Evolutionary conservation across 2,888 invertebrate species (phyloP).

Genomic region (Nemurella pictetii): DNA sequence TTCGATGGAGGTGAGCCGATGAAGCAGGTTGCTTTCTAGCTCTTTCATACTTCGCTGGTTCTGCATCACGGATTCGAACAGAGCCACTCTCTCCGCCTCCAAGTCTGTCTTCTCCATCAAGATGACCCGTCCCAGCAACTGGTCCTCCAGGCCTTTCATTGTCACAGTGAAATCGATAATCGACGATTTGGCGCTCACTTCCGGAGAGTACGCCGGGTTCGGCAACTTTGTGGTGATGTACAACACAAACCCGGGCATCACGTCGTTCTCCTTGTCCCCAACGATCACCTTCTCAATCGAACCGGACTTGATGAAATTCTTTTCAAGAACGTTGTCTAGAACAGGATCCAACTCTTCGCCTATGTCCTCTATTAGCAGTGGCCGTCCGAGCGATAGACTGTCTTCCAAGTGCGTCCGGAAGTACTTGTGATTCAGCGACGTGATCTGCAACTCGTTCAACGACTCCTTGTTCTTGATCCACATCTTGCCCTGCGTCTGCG

Average conservation of each 20-base stretch:
- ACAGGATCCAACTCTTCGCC: conserved; percentile 94
- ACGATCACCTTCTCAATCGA: conserved; percentile 87
- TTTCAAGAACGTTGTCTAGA: conserved; percentile 93
- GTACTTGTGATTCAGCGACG: conserved; percentile 94
- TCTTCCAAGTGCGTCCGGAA: conserved; percentile 91
- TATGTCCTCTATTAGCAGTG: conserved; percentile 91
- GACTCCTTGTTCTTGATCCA: conserved; percentile 96
- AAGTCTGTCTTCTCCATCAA: conserved; percentile 95
- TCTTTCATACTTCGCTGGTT: conserved; percentile 97
- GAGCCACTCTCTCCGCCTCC: conserved; percentile 88
- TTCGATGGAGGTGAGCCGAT: conserved; percentile 81
- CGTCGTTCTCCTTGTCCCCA: conserved; percentile 96
- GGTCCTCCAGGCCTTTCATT: conserved; percentile 94
- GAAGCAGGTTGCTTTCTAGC: conserved; percentile 87
- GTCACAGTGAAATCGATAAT: conserved; percentile 98
- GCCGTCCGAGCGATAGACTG: conserved; percentile 81
- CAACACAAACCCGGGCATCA: conserved; percentile 92
- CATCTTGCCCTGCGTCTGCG: conserved; percentile 95
- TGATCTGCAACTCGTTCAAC: conserved; percentile 85
- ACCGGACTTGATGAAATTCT: conserved; percentile 96
- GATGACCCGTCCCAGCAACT: conserved; percentile 89
- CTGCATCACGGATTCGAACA: conserved; percentile 94
- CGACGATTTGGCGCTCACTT: conserved; percentile 94
- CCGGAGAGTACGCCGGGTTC: conserved; percentile 95
- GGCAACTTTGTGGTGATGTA: conserved; percentile 96